Evolutionary conservation across 1,140 invertebrate genomes (phyloP).

Genomic region (Cydia pomonella): DNA sequence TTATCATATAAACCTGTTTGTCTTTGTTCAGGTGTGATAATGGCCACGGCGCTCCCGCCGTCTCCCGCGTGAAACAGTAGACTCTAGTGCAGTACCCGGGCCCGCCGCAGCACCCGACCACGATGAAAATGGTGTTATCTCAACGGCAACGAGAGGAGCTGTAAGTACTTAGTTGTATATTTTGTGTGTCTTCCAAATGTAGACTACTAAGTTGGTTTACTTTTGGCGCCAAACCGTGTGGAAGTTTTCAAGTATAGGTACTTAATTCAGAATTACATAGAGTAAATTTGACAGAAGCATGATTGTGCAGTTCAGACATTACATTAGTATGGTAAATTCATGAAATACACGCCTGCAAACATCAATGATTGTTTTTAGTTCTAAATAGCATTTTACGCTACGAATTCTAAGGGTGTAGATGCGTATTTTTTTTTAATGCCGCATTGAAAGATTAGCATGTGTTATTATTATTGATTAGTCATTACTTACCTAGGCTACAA

Average conservation of each 20-base stretch:
- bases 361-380: no score
- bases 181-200: no score
- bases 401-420: not conserved
- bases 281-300: no score
- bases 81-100: constrained; percentile 72
- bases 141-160: constrained; percentile 99
- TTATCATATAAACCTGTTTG: not conserved
- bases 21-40: constrained; percentile 68
- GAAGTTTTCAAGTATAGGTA: no score
- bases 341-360: no score
- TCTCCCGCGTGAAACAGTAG: constrained; percentile 74
- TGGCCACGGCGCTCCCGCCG: constrained; percentile 71
- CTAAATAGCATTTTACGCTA: not conserved
- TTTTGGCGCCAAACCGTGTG: no score
- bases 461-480: not conserved
- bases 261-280: no score
- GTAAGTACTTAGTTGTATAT: constrained; percentile 84
- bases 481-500: not conserved
- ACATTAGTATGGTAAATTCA: no score
- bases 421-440: no score
- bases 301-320: no score
- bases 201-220: no score
- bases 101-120: constrained; percentile 78
- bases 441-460: not conserved
- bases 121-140: constrained; percentile 99